A percentile compares a stretch with the other conserved stretches of the same genome.
phyloP scores from a whole-genome alignment of 1,140 invertebrate genomes.

The Pseudomyrmex sp. region DNA sequence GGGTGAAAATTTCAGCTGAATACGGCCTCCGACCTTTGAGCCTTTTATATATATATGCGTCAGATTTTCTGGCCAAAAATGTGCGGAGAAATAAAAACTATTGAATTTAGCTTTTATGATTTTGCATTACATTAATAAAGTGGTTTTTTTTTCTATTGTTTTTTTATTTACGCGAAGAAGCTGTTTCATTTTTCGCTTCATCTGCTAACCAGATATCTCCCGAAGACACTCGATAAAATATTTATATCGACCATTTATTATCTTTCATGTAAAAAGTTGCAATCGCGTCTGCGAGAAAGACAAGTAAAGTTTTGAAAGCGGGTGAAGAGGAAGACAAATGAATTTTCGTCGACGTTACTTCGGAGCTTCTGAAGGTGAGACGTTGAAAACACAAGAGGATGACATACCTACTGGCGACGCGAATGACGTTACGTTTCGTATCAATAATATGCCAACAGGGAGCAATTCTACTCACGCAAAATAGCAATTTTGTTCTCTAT shows the following conservation, averaged over 20 bases:
- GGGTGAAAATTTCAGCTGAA: background rate
- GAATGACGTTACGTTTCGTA: conserved; percentile 20
- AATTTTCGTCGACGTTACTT: background rate
- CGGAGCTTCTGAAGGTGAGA: conserved; percentile 2
- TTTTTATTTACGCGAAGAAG: background rate
- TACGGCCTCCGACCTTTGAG: background rate
- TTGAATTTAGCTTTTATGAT: background rate
- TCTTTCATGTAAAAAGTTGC: background rate
- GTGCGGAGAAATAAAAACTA: background rate
- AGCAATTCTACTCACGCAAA: conserved; percentile 1
- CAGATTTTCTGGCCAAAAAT: background rate
- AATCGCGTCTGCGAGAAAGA: background rate
- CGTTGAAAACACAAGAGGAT: background rate
- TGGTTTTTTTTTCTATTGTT: background rate
- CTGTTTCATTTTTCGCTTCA: background rate
- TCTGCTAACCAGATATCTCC: background rate
- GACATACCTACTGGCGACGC: background rate
- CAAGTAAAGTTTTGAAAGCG: background rate
- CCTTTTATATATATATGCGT: conserved; percentile 12
- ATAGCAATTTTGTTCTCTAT: too few relatives aligned
- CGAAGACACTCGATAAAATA: background rate
- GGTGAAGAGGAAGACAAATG: background rate
- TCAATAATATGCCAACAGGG: background rate
- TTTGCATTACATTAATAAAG: background rate
- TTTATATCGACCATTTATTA: background rate